Conservation (phyloP, 92 coral and sea anemone genomes). For the Porites divaricata region DNA sequence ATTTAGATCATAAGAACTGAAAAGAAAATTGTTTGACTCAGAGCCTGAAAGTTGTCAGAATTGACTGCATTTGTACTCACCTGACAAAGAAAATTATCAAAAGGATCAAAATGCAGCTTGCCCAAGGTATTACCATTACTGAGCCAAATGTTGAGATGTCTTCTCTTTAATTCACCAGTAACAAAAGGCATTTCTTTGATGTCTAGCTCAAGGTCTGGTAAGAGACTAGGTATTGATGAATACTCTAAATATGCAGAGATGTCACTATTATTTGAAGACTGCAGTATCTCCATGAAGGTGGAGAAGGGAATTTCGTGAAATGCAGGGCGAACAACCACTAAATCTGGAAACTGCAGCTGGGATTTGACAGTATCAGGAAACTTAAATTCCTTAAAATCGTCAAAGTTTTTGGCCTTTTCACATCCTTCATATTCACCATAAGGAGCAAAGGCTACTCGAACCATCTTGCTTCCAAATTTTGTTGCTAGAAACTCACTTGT, state of each 20-base stretch:
- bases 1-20: too few species aligned
- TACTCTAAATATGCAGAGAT: conserved; percentile 84
- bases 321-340: conserved; percentile 91
- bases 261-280: conserved; percentile 47
- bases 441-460: conserved; percentile 83
- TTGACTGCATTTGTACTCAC: conserved; percentile 26
- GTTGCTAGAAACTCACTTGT: conserved; percentile 69
- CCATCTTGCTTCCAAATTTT: conserved; percentile 71
- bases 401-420: conserved; percentile 72
- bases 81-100: conserved; percentile 91
- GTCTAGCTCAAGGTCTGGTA: conserved; percentile 81
- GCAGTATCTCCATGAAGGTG: conserved; percentile 69
- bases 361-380: conserved; percentile 70
- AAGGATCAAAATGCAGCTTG: conserved; percentile 91
- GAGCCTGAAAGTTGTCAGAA: neutral
- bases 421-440: conserved; percentile 92
- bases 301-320: conserved; percentile 73
- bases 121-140: conserved; percentile 92
- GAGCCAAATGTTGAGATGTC: conserved; percentile 89
- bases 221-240: conserved; percentile 76
- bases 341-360: conserved; percentile 79
- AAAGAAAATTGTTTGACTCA: too few species aligned
- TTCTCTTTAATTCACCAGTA: conserved; percentile 58
- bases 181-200: conserved; percentile 75
- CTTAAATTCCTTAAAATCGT: conserved; percentile 68